Evolutionary conservation across 92 coral and sea anemone genomes (phyloP).

Genomic region (Epizoanthus scotinus): DNA sequence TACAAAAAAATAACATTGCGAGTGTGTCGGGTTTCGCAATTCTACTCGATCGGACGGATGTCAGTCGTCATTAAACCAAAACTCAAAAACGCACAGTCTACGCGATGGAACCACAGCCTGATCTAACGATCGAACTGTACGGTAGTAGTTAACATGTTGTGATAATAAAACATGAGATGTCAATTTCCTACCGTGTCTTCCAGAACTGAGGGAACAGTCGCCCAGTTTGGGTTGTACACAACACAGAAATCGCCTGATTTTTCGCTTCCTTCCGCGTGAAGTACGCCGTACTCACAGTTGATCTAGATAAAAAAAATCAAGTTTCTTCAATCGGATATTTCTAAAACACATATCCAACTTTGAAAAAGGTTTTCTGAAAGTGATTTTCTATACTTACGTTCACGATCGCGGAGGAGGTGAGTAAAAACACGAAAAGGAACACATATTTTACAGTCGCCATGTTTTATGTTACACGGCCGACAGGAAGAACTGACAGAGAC

Average conservation of each 20-base stretch:
- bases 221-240: conserved; percentile 72
- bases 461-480: conserved; percentile 16
- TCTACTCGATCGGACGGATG: no score
- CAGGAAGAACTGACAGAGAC: neutral
- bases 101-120: no score
- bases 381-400: conserved; percentile 1
- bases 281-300: conserved; percentile 46
- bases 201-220: conserved; percentile 62
- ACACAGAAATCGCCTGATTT: conserved; percentile 75
- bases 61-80: no score
- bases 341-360: neutral
- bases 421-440: conserved; percentile 13
- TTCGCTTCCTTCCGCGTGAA: conserved; percentile 52
- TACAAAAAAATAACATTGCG: no score
- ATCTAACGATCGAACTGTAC: no score
- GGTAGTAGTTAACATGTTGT: no score
- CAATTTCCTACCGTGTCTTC: conserved; percentile 68
- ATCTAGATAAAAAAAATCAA: neutral
- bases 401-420: conserved; percentile 1
- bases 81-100: no score
- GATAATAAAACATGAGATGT: neutral
- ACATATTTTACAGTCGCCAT: conserved; percentile 13
- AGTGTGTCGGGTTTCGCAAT: no score
- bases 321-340: neutral
- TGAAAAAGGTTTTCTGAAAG: neutral